phyloP scores from a whole-genome alignment of 2,113 vertebrate genomes.

The Lota lota region DNA sequence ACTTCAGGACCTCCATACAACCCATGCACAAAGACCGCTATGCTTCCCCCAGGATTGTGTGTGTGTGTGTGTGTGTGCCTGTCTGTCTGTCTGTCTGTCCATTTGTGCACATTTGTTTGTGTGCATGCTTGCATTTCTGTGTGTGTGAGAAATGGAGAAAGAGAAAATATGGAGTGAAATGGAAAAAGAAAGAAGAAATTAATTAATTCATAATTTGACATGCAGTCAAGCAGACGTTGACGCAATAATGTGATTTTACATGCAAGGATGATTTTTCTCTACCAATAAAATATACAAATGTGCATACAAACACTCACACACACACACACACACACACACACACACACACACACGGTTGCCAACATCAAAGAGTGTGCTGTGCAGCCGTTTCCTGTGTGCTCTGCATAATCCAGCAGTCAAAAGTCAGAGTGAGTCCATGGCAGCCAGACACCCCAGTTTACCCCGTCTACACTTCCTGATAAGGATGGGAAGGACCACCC shows the following conservation, averaged over 20 bases:
- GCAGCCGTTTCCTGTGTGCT: background rate
- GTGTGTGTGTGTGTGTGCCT: background rate
- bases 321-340: background rate
- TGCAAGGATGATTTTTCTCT: too few relatives aligned
- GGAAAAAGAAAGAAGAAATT: too few relatives aligned
- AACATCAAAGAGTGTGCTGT: background rate
- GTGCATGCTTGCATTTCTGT: too few relatives aligned
- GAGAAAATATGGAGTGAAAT: background rate
- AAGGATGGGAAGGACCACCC: background rate
- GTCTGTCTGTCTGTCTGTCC: background rate
- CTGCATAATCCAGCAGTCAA: slow-evolving; percentile 5
- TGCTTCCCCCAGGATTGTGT: slow-evolving; percentile 1
- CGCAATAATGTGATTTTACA: too few relatives aligned
- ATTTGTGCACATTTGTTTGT: background rate
- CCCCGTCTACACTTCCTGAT: background rate
- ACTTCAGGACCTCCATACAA: slow-evolving; percentile 52
- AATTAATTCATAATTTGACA: background rate
- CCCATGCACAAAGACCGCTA: slow-evolving; percentile 43
- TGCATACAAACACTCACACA: too few relatives aligned
- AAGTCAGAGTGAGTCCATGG: background rate
- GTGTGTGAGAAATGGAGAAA: too few relatives aligned
- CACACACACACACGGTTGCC: background rate
- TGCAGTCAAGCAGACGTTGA: background rate
- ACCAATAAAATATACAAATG: too few relatives aligned
- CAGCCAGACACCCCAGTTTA: background rate